Evolutionary conservation across 2,888 invertebrate species (phyloP).

Genomic region (Slavum lentiscoides): DNA sequence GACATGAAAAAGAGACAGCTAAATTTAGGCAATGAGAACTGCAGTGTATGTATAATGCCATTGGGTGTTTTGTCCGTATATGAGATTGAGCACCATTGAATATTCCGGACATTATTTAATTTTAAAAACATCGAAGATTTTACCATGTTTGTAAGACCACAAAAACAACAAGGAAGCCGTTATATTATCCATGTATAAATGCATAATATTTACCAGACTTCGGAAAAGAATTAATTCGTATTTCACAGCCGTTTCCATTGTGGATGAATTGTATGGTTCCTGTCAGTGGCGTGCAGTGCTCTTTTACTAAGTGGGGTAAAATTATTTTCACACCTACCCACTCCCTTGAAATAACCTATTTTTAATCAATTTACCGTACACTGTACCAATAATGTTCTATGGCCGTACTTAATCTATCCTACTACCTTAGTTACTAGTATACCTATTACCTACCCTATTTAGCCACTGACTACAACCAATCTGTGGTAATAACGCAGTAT

Average conservation of each 20-base stretch:
- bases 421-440: too few relatives aligned
- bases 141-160: background rate
- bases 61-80: conserved; percentile 62
- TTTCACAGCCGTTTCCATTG: background rate
- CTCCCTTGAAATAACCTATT: too few relatives aligned
- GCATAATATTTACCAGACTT: background rate
- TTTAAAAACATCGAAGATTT: background rate
- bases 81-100: conserved; percentile 46
- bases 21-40: conserved; percentile 29
- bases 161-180: background rate
- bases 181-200: too few relatives aligned
- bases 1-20: background rate
- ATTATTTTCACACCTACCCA: too few relatives aligned
- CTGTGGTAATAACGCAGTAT: too few relatives aligned
- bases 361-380: too few relatives aligned
- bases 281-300: too few relatives aligned
- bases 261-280: conserved; percentile 1
- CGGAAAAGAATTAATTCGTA: background rate
- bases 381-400: too few relatives aligned
- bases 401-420: too few relatives aligned
- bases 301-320: too few relatives aligned
- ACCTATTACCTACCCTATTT: too few relatives aligned
- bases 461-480: too few relatives aligned
- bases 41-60: conserved; percentile 61
- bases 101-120: conserved; percentile 51